A percentile compares a stretch with the other conserved stretches of the same genome.
These are phyloP conservation scores for Erebia palarica DNA, from an alignment of 2,888 invertebrate genomes.

Conservation along the genomic window DNA sequence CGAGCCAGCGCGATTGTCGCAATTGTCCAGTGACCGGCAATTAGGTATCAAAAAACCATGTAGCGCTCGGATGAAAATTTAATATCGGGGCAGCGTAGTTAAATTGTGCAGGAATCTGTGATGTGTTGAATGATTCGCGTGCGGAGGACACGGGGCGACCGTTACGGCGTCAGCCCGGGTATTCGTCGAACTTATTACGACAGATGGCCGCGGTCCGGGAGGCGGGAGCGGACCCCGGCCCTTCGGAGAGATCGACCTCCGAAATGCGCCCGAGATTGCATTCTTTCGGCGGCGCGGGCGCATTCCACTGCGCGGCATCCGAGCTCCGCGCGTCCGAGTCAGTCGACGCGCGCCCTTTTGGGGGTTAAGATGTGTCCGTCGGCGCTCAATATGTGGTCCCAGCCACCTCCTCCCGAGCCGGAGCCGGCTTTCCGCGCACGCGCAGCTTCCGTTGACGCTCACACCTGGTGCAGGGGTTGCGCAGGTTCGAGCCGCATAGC, in stretches of 20 bases:
- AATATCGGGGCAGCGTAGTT: conserved; percentile 34
- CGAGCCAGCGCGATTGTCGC: conserved; percentile 49
- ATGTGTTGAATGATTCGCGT: conserved; percentile 65
- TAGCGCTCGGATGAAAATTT: conserved; percentile 15
- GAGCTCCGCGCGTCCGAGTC: conserved; percentile 74
- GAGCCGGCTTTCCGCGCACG: conserved; percentile 65
- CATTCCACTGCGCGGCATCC: conserved; percentile 80
- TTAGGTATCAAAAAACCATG: conserved; percentile 7
- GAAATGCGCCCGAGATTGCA: conserved; percentile 83
- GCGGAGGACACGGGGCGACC: conserved; percentile 62
- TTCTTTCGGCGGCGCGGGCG: conserved; percentile 82
- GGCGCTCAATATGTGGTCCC: conserved; percentile 81
- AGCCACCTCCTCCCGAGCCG: conserved; percentile 74
- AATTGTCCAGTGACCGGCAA: conserved; percentile 51
- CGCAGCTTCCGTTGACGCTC: conserved; percentile 59
- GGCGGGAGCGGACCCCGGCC: conserved; percentile 76
- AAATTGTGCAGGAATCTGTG: conserved; percentile 40
- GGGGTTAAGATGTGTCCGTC: conserved; percentile 82
- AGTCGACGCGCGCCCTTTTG: conserved; percentile 82
- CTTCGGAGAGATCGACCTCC: conserved; percentile 82
- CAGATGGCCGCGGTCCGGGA: conserved; percentile 77
- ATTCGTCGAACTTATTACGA: conserved; percentile 82
- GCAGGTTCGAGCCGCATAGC: conserved; percentile 65
- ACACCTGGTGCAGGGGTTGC: conserved; percentile 63
- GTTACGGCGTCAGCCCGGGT: conserved; percentile 66